phyloP scores from a whole-genome alignment of 2,888 invertebrate species.

The Microdon myrmicae region DNA sequence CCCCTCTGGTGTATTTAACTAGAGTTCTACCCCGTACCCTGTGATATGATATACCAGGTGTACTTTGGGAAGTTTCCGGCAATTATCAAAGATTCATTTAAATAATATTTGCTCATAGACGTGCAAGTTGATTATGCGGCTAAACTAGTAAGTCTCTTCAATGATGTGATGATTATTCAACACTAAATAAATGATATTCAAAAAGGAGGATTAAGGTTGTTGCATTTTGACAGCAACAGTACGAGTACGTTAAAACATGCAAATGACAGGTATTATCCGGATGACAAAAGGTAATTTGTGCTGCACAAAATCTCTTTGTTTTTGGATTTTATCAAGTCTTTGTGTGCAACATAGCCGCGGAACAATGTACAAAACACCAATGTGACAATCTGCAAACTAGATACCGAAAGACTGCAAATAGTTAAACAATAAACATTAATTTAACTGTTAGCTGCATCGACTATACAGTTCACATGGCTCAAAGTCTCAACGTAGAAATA shows the following conservation, averaged over 20 bases:
- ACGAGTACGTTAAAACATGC: slow-evolving; percentile 23
- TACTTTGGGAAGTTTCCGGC: no score
- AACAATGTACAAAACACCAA: slow-evolving; percentile 17
- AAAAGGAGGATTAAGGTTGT: no score
- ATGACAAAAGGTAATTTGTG: slow-evolving; percentile 46
- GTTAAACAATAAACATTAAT: slow-evolving; percentile 48
- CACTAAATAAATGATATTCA: no score
- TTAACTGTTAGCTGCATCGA: slow-evolving; percentile 47
- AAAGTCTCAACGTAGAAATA: slow-evolving; percentile 17
- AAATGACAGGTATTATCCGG: slow-evolving; percentile 28
- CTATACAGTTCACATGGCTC: slow-evolving; percentile 30
- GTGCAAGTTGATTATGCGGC: no score
- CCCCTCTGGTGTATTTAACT: no score
- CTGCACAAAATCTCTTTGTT: slow-evolving; percentile 16
- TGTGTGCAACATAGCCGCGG: slow-evolving; percentile 17
- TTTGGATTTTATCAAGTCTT: slow-evolving; percentile 8
- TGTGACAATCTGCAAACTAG: slow-evolving; percentile 33
- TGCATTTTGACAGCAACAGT: no score
- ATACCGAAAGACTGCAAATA: slow-evolving; percentile 38
- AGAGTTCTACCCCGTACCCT: no score
- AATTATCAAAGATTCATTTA: no score
- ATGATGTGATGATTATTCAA: no score
- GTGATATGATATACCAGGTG: no score
- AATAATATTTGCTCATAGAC: no score
- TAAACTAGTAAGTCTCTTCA: no score